These are phyloP conservation scores for Liolophura sinensis DNA, from an alignment of 1,140 invertebrate species.

Conservation along the genomic window DNA sequence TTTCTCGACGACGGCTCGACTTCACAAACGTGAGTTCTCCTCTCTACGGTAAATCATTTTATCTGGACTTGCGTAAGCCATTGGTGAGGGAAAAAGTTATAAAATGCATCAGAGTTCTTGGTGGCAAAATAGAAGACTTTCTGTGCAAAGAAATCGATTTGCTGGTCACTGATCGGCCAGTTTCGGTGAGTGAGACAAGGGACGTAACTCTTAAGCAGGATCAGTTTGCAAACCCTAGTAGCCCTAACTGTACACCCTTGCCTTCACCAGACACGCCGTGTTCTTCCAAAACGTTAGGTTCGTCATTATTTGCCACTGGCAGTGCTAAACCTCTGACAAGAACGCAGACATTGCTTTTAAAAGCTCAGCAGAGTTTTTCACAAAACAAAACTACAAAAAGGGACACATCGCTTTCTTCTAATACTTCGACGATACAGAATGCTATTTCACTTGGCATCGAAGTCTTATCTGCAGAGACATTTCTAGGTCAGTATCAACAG, in stretches of 20 bases:
- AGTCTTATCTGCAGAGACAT: neutral
- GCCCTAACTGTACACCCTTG: neutral
- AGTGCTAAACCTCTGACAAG: neutral
- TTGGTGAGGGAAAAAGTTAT: conserved; percentile 21
- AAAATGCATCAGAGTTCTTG: conserved; percentile 22
- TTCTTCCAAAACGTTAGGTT: conserved; percentile 1
- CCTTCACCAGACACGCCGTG: neutral
- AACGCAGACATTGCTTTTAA: conserved; percentile 9
- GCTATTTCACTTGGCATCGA: neutral
- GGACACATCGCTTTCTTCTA: conserved; percentile 12
- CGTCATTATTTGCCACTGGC: too few relatives aligned
- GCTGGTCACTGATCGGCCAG: conserved; percentile 25
- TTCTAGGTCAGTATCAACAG: conserved; percentile 7
- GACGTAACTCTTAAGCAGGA: neutral
- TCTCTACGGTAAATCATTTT: conserved; percentile 21
- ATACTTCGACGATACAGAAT: neutral
- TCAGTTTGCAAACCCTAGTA: neutral
- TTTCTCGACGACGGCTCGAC: too few relatives aligned
- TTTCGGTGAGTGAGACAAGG: neutral
- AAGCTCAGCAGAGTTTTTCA: neutral
- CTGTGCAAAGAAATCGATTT: conserved; percentile 33
- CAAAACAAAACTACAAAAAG: conserved; percentile 20
- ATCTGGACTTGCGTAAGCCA: conserved; percentile 30
- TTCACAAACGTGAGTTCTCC: too few relatives aligned
- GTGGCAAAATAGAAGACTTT: conserved; percentile 34